Percentiles rank a stretch among this genome's conserved stretches.
phyloP scores from a whole-genome alignment of 2,888 invertebrate genomes.

The Calliphora vomitoria region DNA sequence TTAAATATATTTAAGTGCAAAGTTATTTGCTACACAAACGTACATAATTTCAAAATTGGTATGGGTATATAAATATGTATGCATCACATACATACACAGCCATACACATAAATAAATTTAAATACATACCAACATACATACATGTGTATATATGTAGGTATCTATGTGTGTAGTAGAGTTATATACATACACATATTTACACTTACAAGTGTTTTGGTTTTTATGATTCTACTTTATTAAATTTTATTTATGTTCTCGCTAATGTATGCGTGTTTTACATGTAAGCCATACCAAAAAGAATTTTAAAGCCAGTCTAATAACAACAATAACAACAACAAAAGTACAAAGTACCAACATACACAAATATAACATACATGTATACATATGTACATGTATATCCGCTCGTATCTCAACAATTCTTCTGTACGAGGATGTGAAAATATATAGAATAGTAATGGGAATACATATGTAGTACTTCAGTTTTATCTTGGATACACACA shows the following conservation, averaged over 20 bases:
- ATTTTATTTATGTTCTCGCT: conserved; percentile 63
- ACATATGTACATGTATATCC: neutral
- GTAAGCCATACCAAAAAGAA: conserved; percentile 17
- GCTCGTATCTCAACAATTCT: neutral
- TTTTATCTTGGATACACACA: conserved; percentile 1
- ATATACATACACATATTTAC: conserved; percentile 25
- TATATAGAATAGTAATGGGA: neutral
- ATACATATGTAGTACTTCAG: neutral
- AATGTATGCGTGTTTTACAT: conserved; percentile 59
- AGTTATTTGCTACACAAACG: neutral
- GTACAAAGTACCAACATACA: neutral
- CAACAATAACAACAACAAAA: neutral
- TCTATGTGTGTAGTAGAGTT: neutral
- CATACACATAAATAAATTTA: no score
- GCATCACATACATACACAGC: no score
- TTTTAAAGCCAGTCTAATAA: conserved; percentile 20
- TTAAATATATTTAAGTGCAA: conserved; percentile 21
- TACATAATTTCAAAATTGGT: neutral
- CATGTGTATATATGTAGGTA: neutral
- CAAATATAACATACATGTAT: no score
- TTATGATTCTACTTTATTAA: conserved; percentile 65
- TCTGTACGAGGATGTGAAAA: neutral
- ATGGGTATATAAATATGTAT: neutral
- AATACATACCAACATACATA: neutral
- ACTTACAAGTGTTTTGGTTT: conserved; percentile 60